Base-by-base conservation (phyloP, 2,113 vertebrate genomes). In the Hymenochirus boettgeri region DNA sequence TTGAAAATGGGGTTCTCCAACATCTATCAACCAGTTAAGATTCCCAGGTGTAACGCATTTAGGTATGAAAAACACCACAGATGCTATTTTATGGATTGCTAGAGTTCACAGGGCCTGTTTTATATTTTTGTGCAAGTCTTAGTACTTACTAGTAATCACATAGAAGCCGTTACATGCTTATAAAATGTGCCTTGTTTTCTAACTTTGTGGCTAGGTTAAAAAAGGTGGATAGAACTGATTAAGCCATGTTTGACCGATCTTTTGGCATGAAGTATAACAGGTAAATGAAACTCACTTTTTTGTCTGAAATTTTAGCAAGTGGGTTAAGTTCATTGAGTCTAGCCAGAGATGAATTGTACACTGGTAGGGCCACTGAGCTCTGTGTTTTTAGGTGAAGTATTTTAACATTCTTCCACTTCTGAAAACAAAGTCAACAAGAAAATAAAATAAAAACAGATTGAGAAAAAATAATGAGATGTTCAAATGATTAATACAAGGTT, bases 371-470 rank as follows among this genome's bases (percentile, higher is more conserved):
- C 54, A 89, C 84, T 0, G 93, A 95, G 1, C 74, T 79, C 9
- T 77, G 69, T 21, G 87, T 94, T 82, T 95, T 96, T 21, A 96
- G 26, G 52, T 96, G 93, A 77, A 96, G 84, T 33, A 92, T 10
- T 78, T 95, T 96, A 1, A 96, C 74, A 35, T 83, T 78, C 5
- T 78, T 84, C 74, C 86, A 91, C 53, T 85, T 86, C 91, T 95
- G 80, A 11, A 75, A 50, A 62, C 1, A 62, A 19, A 26, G 7
- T 5, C 5, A n/a, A 23, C 48, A n/a, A 13, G 56, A 60, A 15
- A 51, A 3, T 1, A 18, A 51, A 2, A 33, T 33, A 39, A 7
- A 46, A 37, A 23, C 2, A 3, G 33, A 53, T 17, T 9, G 12
- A 7, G n/a, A 12, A 7, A 17, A 42, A 3, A 3, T 2, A 3